A percentile compares a stretch with the other conserved stretches of the same genome.
phyloP scores from a whole-genome alignment of 2,888 invertebrate species.

The Melinaea menophilus region DNA sequence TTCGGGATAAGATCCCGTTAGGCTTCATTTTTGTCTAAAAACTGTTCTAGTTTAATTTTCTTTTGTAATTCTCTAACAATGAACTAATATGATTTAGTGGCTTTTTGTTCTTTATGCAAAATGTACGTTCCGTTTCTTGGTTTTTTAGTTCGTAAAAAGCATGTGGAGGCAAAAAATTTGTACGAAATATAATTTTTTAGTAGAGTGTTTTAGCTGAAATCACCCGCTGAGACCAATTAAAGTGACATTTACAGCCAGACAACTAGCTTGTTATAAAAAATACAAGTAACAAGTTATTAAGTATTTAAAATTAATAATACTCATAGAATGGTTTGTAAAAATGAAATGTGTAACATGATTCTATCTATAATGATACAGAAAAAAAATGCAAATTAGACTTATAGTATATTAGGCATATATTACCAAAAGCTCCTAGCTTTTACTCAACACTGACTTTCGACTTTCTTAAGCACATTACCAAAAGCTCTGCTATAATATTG shows the following conservation, averaged over 20 bases:
- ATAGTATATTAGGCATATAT: no score
- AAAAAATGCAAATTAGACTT: no score
- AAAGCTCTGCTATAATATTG: no score
- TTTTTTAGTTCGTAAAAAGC: slow-evolving; percentile 24
- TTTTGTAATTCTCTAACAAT: slow-evolving; percentile 62
- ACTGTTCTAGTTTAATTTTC: slow-evolving; percentile 60
- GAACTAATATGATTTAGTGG: slow-evolving; percentile 66
- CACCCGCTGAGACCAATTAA: slow-evolving; percentile 2
- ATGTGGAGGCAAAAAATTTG: slow-evolving; percentile 8
- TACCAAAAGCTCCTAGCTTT: no score
- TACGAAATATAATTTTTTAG: slow-evolving; percentile 3
- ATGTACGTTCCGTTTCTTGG: slow-evolving; percentile 18
- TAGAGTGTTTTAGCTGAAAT: background rate
- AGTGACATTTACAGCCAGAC: background rate
- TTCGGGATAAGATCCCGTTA: slow-evolving; percentile 52
- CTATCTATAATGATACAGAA: no score
- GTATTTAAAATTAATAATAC: no score
- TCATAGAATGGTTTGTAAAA: no score
- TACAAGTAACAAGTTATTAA: no score
- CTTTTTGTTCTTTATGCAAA: slow-evolving; percentile 46
- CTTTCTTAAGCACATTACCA: no score
- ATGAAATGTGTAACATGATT: no score
- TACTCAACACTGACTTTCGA: no score
- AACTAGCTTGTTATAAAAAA: slow-evolving; percentile 26
- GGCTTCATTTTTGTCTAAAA: slow-evolving; percentile 67